Evolutionary conservation across 2,113 vertebrate species (phyloP), one percentile per base, ranked within the genome.

Genomic region (Lethenteron reissneri): DNA sequence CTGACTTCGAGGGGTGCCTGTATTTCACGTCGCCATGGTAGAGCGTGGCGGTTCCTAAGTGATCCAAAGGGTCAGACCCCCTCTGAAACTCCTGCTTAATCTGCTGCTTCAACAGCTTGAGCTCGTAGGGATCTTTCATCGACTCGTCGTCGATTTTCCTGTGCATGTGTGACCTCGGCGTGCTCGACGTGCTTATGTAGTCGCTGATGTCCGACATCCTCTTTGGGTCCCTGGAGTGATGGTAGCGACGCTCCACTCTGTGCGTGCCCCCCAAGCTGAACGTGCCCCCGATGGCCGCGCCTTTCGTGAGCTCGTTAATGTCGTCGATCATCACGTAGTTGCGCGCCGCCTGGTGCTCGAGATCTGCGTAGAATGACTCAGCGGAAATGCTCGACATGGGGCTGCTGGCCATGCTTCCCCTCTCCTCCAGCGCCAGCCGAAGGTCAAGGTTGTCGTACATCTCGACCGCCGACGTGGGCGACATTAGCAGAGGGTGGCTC

Each of bases 11-110:
- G 72, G 96, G 97, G 76, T 92, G 89, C 57, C 89, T 85, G 74
- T 92, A 95, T 78, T 84, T 83, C 60, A 82, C 84, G 73, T 97
- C 91, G 0, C 83, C 82, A 1, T 89, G 87, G 68, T 96, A 86
- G 80, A 97, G 56, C 94, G 91, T 11, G 94, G 86, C 15, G 90
- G 80, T 8, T 87, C 85, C 73, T 89, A 81, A 82, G 74, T 92
- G 92, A 74, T 97, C 95, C 57, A 99, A 78, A 70, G 84, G 86
- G 72, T 97, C 92, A 15, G 88, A 81, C 68, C 95, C 92, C 76
- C 92, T 83, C 59, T 90, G 86, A 76, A 99, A 99, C 76, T 99
- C 95, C 72, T 99, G 95, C 70, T 97, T 99, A 74, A 99, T 97
- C 78, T 99, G 95, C 69, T 97, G 92, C 76, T 97, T 96, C 70